These are phyloP conservation scores for Neostethus bicornis DNA, from an alignment of 2,797 vertebrate species.

Conservation along the genomic window DNA sequence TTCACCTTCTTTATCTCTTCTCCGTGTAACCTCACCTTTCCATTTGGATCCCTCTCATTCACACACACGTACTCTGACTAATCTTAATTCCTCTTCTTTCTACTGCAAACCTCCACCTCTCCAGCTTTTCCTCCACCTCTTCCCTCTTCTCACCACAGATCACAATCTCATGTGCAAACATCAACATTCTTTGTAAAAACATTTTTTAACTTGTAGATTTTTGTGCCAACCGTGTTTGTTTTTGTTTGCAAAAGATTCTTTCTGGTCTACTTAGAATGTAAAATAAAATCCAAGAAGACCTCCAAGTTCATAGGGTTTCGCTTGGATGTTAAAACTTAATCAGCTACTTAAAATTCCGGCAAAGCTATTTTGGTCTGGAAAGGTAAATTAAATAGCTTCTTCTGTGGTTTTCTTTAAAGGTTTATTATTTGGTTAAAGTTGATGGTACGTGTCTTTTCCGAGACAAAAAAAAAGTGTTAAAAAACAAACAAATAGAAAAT, in stretches of 20 bases:
- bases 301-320: not conserved
- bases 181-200: constrained; percentile 9
- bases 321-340: not conserved
- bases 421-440: too few relatives aligned
- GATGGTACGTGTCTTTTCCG: too few relatives aligned
- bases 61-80: too few relatives aligned
- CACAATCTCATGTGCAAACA: not conserved
- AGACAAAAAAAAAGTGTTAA: not conserved
- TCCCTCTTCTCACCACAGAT: too few relatives aligned
- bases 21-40: too few relatives aligned
- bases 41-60: too few relatives aligned
- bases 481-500: not conserved
- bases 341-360: not conserved
- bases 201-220: not conserved
- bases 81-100: too few relatives aligned
- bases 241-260: not conserved
- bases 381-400: not conserved
- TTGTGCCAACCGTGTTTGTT: constrained; percentile 12
- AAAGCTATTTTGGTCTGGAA: not conserved
- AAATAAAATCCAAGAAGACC: not conserved
- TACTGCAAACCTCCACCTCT: too few relatives aligned
- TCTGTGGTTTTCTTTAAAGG: too few relatives aligned
- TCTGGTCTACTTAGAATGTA: not conserved
- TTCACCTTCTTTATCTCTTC: too few relatives aligned
- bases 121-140: too few relatives aligned